Evolutionary conservation across 2,113 vertebrate genomes (phyloP).

Genomic region (Macrotus californicus): DNA sequence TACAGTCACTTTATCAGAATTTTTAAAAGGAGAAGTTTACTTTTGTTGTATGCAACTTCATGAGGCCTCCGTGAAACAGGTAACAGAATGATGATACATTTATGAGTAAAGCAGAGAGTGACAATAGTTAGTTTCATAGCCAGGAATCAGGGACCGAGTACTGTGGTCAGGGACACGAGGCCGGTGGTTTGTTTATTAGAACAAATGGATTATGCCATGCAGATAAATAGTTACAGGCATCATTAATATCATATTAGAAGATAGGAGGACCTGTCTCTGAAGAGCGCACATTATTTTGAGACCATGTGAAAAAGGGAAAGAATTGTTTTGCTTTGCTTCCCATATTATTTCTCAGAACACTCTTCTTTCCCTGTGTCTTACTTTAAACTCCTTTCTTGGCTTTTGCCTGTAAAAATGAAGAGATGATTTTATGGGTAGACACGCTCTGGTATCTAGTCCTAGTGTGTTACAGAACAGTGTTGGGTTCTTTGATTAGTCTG

Average conservation of each 20-base stretch:
- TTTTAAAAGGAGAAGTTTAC: not conserved
- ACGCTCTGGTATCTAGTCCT: not conserved
- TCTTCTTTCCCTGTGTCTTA: not conserved
- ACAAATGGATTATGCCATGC: not conserved
- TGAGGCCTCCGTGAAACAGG: not conserved
- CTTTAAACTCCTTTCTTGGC: not conserved
- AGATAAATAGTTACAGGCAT: not conserved
- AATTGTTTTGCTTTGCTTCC: not conserved
- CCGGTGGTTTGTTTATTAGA: not conserved
- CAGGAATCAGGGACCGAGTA: not conserved
- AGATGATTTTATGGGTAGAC: not conserved
- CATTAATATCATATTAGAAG: not conserved
- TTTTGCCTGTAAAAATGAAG: not conserved
- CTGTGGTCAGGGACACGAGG: not conserved
- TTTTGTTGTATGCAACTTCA: not conserved
- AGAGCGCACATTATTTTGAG: not conserved
- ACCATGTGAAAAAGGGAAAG: not conserved
- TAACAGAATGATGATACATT: not conserved
- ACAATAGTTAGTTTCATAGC: not conserved
- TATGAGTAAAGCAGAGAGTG: not conserved
- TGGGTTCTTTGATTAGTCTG: not conserved
- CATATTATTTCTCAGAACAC: not conserved
- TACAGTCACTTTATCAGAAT: not conserved
- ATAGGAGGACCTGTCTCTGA: not conserved
- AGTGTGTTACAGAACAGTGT: not conserved